Base-by-base conservation (phyloP, 2,113 vertebrate genomes). In the Ifrita kowaldi region DNA sequence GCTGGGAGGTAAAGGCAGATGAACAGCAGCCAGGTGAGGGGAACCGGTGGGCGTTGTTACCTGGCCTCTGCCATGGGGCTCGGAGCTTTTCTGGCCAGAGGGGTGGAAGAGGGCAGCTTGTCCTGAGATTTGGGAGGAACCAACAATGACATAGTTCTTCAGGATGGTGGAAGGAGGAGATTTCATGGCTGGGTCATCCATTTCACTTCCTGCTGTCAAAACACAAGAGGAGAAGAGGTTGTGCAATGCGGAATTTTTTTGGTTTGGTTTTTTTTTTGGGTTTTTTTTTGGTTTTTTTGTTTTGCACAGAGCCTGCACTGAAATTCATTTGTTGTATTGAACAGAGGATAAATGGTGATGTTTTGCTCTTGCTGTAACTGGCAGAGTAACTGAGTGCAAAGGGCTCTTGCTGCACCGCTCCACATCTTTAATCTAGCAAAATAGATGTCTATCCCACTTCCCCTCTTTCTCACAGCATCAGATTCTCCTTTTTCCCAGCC, bases 1-100 rank as follows among this genome's bases (percentile, higher is more conserved):
- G 98, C 99, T 99, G 53, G 99, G 99, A 59, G 99, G 99, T 96
- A 99, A 98, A 70, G 98, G 99, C 69, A 98, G 97, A 93, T 99
- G 99, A 75, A 99, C 94, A 0, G 98, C 69, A 63, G 98, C 98
- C 16, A 99, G 98, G 92, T 99, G 99, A 28, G 99, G 99, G 59
- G 99, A 99, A 33, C 98, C 98, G 0, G 98, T 98, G 44, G 99
- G 99, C 0, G 99, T 99, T 81, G 98, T 97, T 41, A 99, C 98
- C 95, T 99, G 98, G 89, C 98, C 99, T 97, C 99, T 97, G 75
- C 98, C 94, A 91, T 93, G 87, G 20, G 97, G 90, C 46, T 98
- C 97, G 0, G 82, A 57, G 65, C 67, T 81, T 97, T 99, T 99
- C 96, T 98, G 78, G 19, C 98, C 85, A 65, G 97, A 84, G 69